A percentile compares a stretch with the other conserved stretches of the same genome.
Evolutionary conservation across 2,888 invertebrate species (phyloP).

Genomic region (Oscheius sp.): DNA sequence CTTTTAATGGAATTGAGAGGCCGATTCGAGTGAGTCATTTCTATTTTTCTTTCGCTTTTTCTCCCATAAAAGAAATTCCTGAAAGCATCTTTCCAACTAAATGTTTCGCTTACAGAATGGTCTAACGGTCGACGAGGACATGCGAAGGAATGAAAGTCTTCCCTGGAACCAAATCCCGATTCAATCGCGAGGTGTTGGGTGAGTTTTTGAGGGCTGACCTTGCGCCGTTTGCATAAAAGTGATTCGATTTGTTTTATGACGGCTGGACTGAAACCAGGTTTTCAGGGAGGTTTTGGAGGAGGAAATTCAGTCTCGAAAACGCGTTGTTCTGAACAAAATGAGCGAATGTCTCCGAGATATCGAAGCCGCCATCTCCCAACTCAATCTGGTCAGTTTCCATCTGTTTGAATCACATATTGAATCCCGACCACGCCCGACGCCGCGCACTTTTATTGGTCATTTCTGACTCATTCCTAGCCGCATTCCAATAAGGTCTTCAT

Average conservation of each 20-base stretch:
- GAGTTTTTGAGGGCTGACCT: neutral
- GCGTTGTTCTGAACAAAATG: conserved; percentile 33
- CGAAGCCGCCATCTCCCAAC: conserved; percentile 26
- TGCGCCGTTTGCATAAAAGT: conserved; percentile 15
- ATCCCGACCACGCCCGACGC: no score
- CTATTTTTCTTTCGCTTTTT: no score
- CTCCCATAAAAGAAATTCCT: neutral
- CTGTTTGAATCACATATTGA: no score
- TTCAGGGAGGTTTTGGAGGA: conserved; percentile 35
- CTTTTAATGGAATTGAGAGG: conserved; percentile 15
- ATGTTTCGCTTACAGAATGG: neutral
- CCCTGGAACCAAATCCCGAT: conserved; percentile 24
- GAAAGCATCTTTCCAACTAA: no score
- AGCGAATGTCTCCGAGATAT: conserved; percentile 29
- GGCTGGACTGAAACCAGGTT: neutral
- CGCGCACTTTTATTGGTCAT: no score
- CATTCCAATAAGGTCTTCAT: no score
- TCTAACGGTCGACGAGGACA: conserved; percentile 17
- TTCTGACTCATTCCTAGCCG: no score
- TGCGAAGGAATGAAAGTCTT: conserved; percentile 16
- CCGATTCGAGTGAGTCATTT: conserved; percentile 1
- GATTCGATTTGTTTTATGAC: conserved; percentile 16
- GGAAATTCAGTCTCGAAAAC: conserved; percentile 35
- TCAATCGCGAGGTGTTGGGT: conserved; percentile 10
- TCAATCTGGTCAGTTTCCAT: conserved; percentile 22